These are phyloP conservation scores for Epinotia bilunana DNA, from an alignment of 2,888 invertebrate species.

Conservation along the genomic window DNA sequence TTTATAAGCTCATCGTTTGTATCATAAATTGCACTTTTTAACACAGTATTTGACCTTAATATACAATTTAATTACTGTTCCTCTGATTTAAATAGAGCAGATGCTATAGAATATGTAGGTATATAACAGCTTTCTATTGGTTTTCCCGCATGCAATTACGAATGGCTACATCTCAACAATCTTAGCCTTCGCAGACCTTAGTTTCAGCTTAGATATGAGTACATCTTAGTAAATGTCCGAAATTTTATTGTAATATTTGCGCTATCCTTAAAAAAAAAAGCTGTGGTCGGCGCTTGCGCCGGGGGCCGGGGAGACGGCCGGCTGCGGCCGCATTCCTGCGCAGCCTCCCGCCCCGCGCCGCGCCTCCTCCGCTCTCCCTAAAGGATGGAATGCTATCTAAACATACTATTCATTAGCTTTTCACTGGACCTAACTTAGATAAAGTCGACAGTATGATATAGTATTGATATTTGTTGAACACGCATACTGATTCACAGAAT, in stretches of 20 bases:
- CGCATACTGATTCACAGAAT: not conserved
- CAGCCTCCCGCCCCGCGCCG: constrained; percentile 72
- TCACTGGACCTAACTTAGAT: constrained; percentile 7
- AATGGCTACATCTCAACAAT: too few relatives aligned
- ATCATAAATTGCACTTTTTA: not conserved
- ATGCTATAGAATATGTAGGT: too few relatives aligned
- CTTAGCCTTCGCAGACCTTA: too few relatives aligned
- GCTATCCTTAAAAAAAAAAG: constrained; percentile 35
- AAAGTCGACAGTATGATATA: not conserved
- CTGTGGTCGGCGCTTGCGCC: constrained; percentile 35
- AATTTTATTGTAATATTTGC: constrained; percentile 35
- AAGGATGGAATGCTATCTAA: constrained; percentile 65
- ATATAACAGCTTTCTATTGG: constrained; percentile 47
- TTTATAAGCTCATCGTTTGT: constrained; percentile 14
- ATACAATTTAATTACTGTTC: constrained; percentile 49
- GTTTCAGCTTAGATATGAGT: too few relatives aligned
- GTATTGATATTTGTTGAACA: not conserved
- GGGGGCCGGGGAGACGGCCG: constrained; percentile 50
- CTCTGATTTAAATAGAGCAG: too few relatives aligned
- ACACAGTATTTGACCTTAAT: not conserved
- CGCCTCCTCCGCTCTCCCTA: constrained; percentile 68
- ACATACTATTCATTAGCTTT: constrained; percentile 49
- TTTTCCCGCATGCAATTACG: constrained; percentile 22
- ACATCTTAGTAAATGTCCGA: not conserved
- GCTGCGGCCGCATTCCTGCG: constrained; percentile 78